These are phyloP conservation scores for Ormyrus rosae DNA, from an alignment of 2,888 invertebrate genomes.

Conservation along the genomic window DNA sequence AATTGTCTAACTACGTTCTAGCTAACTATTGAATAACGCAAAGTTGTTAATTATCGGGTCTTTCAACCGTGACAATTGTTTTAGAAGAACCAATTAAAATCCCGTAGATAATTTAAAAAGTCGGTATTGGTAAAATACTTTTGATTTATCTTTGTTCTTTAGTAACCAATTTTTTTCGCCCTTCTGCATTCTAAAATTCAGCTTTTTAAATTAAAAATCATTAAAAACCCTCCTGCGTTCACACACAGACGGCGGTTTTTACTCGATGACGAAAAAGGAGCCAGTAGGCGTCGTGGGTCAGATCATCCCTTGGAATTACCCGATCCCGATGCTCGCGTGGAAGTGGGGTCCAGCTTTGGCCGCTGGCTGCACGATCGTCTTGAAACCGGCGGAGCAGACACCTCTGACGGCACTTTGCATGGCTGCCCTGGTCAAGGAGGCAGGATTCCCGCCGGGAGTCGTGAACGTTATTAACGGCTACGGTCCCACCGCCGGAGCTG, in stretches of 20 bases:
- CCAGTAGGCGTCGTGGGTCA: conserved; percentile 88
- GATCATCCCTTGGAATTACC: conserved; percentile 91
- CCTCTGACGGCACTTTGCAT: conserved; percentile 86
- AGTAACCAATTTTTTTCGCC: background rate
- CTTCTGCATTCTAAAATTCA: background rate
- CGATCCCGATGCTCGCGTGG: conserved; percentile 88
- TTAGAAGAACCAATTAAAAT: background rate
- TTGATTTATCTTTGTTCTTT: too few species aligned
- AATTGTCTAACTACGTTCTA: too few species aligned
- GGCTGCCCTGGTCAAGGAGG: conserved; percentile 85
- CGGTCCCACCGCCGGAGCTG: conserved; percentile 86
- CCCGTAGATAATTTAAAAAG: background rate
- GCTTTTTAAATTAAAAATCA: background rate
- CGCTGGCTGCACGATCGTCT: conserved; percentile 84
- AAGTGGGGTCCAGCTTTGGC: conserved; percentile 84
- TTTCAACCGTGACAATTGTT: too few species aligned
- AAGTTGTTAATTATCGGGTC: too few species aligned
- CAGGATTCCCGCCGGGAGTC: conserved; percentile 88
- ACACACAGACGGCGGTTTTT: conserved; percentile 77
- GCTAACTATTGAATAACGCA: too few species aligned
- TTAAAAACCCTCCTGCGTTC: background rate
- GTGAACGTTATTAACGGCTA: conserved; percentile 86
- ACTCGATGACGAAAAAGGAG: conserved; percentile 83
- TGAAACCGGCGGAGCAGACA: conserved; percentile 92
- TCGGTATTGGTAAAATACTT: background rate